Evolutionary conservation across 2,113 vertebrate genomes (phyloP).

Genomic region (Ophiodon elongatus): DNA sequence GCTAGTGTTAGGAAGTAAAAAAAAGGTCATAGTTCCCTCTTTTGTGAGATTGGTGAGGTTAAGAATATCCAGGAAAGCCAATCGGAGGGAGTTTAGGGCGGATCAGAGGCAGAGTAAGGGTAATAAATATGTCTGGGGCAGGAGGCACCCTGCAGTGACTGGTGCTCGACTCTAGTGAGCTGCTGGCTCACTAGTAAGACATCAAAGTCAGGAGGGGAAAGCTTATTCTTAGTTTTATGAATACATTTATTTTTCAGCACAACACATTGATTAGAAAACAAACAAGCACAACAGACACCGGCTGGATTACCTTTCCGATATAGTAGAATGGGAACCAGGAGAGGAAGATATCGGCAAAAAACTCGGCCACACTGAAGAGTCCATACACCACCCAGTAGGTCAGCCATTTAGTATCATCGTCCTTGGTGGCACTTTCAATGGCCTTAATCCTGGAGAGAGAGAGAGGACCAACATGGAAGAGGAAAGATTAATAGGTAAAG

Average conservation of each 20-base stretch:
- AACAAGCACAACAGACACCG: not conserved
- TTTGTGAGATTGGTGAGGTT: too few relatives aligned
- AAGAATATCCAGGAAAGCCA: not conserved
- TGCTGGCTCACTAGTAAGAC: not conserved
- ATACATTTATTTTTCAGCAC: not conserved
- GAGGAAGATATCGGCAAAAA: slow-evolving; percentile 97
- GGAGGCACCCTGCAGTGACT: not conserved
- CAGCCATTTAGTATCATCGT: slow-evolving; percentile 98
- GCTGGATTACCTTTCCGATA: slow-evolving; percentile 90
- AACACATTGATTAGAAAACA: not conserved
- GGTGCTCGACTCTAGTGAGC: too few relatives aligned
- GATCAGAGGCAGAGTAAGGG: not conserved
- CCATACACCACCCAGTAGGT: slow-evolving; percentile 99
- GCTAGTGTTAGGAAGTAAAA: too few relatives aligned
- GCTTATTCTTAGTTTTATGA: not conserved
- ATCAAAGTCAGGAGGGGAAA: not conserved
- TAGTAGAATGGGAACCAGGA: slow-evolving; percentile 99
- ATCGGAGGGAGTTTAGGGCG: not conserved
- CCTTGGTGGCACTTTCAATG: slow-evolving; percentile 97
- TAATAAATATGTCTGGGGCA: not conserved
- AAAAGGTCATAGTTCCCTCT: too few relatives aligned
- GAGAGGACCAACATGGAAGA: slow-evolving; percentile 13
- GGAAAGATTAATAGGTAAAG: not conserved
- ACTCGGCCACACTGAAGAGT: slow-evolving; percentile 95
- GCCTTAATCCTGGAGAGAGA: slow-evolving; percentile 92